Evolutionary conservation across 1,140 invertebrate genomes (phyloP).

Genomic region (Drosophila melanica): DNA sequence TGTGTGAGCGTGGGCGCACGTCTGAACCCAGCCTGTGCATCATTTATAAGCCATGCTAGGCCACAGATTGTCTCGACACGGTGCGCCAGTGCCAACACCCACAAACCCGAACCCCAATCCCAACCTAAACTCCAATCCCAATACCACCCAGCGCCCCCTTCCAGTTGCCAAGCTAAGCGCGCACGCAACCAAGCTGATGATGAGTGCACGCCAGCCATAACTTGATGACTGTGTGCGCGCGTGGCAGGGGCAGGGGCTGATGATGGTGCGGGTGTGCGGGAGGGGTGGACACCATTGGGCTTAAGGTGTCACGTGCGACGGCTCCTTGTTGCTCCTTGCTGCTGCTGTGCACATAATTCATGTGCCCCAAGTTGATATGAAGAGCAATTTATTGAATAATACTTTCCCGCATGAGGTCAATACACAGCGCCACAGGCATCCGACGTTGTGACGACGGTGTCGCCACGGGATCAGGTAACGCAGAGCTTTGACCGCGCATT

Average conservation of each 20-base stretch:
- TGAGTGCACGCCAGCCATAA: slow-evolving; percentile 70
- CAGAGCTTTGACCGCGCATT: slow-evolving; percentile 16
- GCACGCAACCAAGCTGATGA: slow-evolving; percentile 73
- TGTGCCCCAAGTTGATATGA: slow-evolving; percentile 63
- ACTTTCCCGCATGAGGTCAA: slow-evolving; percentile 44
- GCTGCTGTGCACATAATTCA: slow-evolving; percentile 68
- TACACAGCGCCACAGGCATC: slow-evolving; percentile 11
- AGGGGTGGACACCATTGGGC: background rate
- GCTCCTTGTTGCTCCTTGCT: slow-evolving; percentile 32
- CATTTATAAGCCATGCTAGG: slow-evolving; percentile 79
- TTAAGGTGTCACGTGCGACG: slow-evolving; percentile 49
- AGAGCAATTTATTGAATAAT: slow-evolving; percentile 82
- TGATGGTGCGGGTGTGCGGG: slow-evolving; percentile 13
- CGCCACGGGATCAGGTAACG: slow-evolving; percentile 2
- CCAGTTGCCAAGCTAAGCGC: slow-evolving; percentile 32
- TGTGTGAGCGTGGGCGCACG: slow-evolving; percentile 13
- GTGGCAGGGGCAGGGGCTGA: no score
- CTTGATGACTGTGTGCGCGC: slow-evolving; percentile 57
- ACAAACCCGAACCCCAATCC: background rate
- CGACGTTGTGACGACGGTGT: background rate
- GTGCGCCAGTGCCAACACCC: slow-evolving; percentile 5
- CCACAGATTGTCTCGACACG: slow-evolving; percentile 77
- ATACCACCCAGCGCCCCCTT: background rate
- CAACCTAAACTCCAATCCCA: background rate
- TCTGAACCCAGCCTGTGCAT: slow-evolving; percentile 61